Evolutionary conservation across 2,888 invertebrate genomes (phyloP), one percentile per base, ranked within the genome.

Genomic region (Aethes cnicana): DNA sequence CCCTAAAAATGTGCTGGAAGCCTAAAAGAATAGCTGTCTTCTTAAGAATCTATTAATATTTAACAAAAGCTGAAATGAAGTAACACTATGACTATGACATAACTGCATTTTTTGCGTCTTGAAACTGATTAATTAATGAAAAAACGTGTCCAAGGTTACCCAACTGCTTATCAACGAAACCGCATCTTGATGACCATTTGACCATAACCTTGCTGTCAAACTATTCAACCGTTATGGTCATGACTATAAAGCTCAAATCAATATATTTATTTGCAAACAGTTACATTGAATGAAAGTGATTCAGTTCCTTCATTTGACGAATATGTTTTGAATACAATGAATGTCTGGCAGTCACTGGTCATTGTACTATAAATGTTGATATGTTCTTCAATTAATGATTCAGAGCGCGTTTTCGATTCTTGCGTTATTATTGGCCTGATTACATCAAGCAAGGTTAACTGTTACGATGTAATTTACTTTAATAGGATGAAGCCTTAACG

Each of bases 81-180:
- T n/a, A n/a, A n/a, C n/a, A n/a, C n/a, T n/a, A n/a, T n/a, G n/a
- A n/a, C n/a, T n/a, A n/a, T n/a, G n/a, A n/a, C n/a, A n/a, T n/a
- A n/a, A n/a, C n/a, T n/a, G n/a, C n/a, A n/a, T n/a, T n/a, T n/a
- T n/a, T n/a, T n/a, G n/a, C n/a, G 4, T 42, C 35, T 42, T 30
- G 44, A 25, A 30, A 39, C 26, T 52, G 50, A 42, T 44, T 46
- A 44, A 39, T 46, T 18, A 26, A 48, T 37, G 43, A 28, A 42
- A 35, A 41, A 30, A 42, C 23, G 33, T 35, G 16, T 9, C 26
- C 47, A 42, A 49, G 49, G 49, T 21, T 35, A 18, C 16, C 17
- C 6, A 23, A 43, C 33, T 32, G 21, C 43, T 32, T 23, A n/a
- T n/a, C n/a, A n/a, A n/a, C n/a, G n/a, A n/a, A n/a, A n/a, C n/a